Base-by-base conservation (phyloP, 2,888 invertebrate genomes). In the Mellilla xanthometata region DNA sequence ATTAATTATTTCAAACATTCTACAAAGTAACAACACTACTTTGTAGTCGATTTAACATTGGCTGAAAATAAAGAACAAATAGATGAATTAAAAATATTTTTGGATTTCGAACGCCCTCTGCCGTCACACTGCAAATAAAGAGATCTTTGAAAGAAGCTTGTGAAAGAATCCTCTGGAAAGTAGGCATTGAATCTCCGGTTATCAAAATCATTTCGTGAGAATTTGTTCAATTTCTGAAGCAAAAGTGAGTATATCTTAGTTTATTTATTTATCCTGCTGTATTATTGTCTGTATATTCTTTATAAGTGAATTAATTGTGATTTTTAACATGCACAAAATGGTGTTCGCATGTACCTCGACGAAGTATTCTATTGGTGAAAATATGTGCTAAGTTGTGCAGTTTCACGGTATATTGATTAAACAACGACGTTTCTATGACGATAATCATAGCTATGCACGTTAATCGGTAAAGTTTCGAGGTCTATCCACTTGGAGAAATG, bases 111-210 rank as follows among this genome's bases (percentile, higher is more conserved):
- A 87, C 87, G 86, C 86, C 84, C 81, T 79, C 87, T 89, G 62
- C 66, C 75, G 62, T 66, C 75, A 76, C 70, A 74, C 34, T 62
- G 58, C 62, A 61, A n/a, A n/a, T n/a, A n/a, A 67, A 65, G 65
- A 62, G 68, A 74, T 73, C 67, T 58, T 68, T 87, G 90, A 89
- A 87, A 90, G 90, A 90, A 89, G 84, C 90, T 78, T 78, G 75
- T 90, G 90, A 83, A 88, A 89, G 89, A 90, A 84, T 87, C 90
- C 84, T 84, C 86, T 85, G 78, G 83, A 87, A 84, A 87, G 81
- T 83, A 87, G 85, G 81, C 88, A 88, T 76, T 76, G 82, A 81
- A 81, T 82, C 85, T 85, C 87, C 84, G 83, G 87, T 80, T 66
- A 87, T 85, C 88, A 85, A 89, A 89, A 89, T 90, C 88, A 81